Conservation (phyloP, 2,797 vertebrate species). For the Microchirus variegatus region DNA sequence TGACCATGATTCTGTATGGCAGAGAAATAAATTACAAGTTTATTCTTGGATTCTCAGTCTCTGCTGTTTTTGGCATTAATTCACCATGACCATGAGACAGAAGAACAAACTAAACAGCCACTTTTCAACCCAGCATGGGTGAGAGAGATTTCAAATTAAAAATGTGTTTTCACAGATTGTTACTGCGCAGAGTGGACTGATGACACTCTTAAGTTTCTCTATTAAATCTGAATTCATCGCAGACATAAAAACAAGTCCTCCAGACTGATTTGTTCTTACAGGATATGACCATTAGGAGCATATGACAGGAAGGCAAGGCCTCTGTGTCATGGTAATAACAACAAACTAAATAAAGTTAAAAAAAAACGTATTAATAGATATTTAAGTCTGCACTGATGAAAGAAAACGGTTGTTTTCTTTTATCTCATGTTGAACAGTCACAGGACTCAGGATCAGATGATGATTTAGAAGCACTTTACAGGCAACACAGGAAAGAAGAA, state of each 20-base stretch:
- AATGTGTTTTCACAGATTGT: too few species aligned
- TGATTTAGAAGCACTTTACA: too few species aligned
- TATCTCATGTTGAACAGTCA: too few species aligned
- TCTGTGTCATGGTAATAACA: neutral
- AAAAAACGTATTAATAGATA: too few species aligned
- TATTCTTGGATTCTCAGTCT: neutral
- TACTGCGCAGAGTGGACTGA: too few species aligned
- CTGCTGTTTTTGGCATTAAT: neutral
- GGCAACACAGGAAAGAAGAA: too few species aligned
- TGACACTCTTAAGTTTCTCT: too few species aligned
- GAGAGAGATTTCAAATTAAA: slow-evolving; percentile 5
- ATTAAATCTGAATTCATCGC: neutral
- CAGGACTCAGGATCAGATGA: too few species aligned
- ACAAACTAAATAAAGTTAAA: neutral
- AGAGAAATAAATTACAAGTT: neutral
- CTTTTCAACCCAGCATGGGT: neutral
- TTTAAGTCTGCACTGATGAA: too few species aligned
- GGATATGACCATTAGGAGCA: neutral
- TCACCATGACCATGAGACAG: neutral
- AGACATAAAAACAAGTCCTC: neutral
- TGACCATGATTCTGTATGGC: neutral
- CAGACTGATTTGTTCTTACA: neutral
- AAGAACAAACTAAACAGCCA: neutral
- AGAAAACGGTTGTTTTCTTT: too few species aligned
- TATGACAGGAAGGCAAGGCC: neutral